These are phyloP conservation scores for Thymelicus sylvestris DNA, from an alignment of 2,888 invertebrate species.

Conservation along the genomic window DNA sequence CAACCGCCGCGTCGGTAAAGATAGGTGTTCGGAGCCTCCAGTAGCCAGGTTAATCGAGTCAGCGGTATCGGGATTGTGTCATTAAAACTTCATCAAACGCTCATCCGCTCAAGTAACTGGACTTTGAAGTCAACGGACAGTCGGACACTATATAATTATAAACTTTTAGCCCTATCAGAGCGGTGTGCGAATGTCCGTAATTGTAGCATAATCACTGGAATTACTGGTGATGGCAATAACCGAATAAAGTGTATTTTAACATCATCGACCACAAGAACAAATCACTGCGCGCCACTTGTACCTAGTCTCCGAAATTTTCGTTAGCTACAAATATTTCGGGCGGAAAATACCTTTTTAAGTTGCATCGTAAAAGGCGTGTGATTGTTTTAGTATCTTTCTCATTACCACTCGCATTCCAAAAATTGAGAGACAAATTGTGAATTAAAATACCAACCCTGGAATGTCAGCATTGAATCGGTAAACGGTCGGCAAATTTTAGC, in stretches of 20 bases:
- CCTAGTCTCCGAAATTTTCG: background rate
- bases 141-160: constrained; percentile 48
- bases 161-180: constrained; percentile 41
- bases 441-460: constrained; percentile 70
- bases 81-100: constrained; percentile 79
- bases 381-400: constrained; percentile 58
- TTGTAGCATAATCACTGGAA: constrained; percentile 39
- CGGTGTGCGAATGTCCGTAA: constrained; percentile 14
- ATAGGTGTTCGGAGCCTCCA: constrained; percentile 64
- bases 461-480: constrained; percentile 52
- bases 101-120: constrained; percentile 68
- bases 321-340: background rate
- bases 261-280: background rate
- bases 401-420: constrained; percentile 69
- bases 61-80: constrained; percentile 78
- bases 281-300: background rate
- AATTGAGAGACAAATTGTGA: constrained; percentile 71
- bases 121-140: constrained; percentile 59
- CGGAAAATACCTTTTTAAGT: constrained; percentile 13
- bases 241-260: constrained; percentile 27
- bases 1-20: constrained; percentile 58
- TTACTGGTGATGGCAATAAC: constrained; percentile 9
- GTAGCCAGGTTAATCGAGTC: constrained; percentile 75
- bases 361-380: constrained; percentile 48
- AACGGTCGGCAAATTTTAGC: constrained; percentile 41